Base-by-base conservation (phyloP, 2,797 vertebrate genomes). In the Lates japonicus region DNA sequence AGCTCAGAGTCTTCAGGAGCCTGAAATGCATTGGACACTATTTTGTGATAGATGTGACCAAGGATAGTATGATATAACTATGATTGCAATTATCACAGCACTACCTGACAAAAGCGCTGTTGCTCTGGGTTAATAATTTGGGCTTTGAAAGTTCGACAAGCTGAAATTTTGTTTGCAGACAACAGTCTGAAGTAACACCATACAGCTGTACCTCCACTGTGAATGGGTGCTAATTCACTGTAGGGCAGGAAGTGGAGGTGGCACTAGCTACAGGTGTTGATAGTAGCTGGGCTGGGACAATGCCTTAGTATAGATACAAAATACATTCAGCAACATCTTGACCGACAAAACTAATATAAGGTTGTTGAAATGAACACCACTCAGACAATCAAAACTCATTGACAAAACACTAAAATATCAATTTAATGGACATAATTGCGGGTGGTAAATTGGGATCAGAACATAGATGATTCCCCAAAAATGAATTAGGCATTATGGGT, bases 241-340 rank as follows among this genome's bases (percentile, higher is more conserved):
- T 7, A 19, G 60, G 67, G 39, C 44, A 19, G 55, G 78, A 44
- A 29, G 83, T 55, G 78, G 61, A n/a, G n/a, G n/a, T n/a, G n/a
- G 83, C 74, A 69, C 52, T 19, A 35, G 63, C 67, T 83, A 87
- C 81, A 88, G 79, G 76, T 63, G 84, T 49, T 17, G 71, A 46
- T 31, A 51, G 64, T 76, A 90, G 88, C 83, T 31, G 70, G 83
- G 73, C 87, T 74, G 76, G 63, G 81, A 76, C 62, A 44, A 65
- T 77, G 78, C 64, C 87, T 57, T 70, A 22, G 64, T 70, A 88
- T 74, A 82, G 59, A 81, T 78, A 90, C 71, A 88, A 94, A 95
- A 95, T 95, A 95, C 95, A 96, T 95, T 95, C 94, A 95, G 85
- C 89, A 87, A 92, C 78, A 70, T 87, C 60, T 67, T 69, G 66